Evolutionary conservation across 2,888 invertebrate genomes (phyloP).

Genomic region (Chalcosyrphus nemorum): DNA sequence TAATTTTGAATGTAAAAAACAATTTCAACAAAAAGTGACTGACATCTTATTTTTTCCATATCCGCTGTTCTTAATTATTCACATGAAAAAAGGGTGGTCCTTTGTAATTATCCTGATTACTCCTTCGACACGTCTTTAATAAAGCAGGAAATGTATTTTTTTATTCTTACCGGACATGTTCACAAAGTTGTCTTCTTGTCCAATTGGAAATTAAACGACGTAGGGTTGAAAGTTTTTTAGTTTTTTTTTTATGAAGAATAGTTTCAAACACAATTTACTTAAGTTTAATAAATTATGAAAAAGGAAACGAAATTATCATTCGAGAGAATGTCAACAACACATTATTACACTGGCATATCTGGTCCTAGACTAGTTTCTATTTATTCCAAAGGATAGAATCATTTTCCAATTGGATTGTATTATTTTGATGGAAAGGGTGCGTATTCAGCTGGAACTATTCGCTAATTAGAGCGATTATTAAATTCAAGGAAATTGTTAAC

Average conservation of each 20-base stretch:
- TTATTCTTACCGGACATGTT: constrained; percentile 68
- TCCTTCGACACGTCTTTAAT: constrained; percentile 3
- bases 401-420: constrained; percentile 40
- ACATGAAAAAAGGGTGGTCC: not conserved
- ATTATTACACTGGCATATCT: constrained; percentile 52
- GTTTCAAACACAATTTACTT: not conserved
- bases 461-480: not conserved
- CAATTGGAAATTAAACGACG: not conserved
- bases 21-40: not conserved
- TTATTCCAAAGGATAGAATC: constrained; percentile 52
- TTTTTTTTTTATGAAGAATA: not conserved
- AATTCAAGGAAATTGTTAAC: not conserved
- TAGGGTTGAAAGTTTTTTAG: not conserved
- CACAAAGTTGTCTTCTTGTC: not conserved
- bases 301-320: constrained; percentile 24
- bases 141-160: not conserved
- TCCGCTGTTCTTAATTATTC: constrained; percentile 29
- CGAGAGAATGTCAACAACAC: constrained; percentile 65
- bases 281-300: not conserved
- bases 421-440: not conserved
- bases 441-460: not conserved
- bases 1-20: constrained; percentile 25
- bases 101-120: constrained; percentile 22
- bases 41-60: constrained; percentile 23
- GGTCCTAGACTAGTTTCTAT: constrained; percentile 45